phyloP scores from a whole-genome alignment of 1,140 invertebrate genomes.

The Leptinotarsa lineolata region DNA sequence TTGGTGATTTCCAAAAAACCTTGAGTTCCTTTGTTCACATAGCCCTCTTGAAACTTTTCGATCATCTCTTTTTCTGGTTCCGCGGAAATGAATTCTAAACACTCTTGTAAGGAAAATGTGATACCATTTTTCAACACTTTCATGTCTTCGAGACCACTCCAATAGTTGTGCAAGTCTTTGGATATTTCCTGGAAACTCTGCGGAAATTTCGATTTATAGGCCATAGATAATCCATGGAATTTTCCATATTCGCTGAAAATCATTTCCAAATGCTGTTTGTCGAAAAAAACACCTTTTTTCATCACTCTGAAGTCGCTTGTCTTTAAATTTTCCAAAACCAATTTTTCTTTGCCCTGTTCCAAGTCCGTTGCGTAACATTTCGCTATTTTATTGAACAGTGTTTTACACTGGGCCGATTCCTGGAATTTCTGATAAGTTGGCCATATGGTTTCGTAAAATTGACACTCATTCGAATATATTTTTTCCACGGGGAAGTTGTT shows the following conservation, averaged over 20 bases:
- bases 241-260: constrained; percentile 37
- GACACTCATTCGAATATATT: constrained; percentile 13
- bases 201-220: constrained; percentile 50
- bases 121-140: background rate
- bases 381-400: constrained; percentile 22
- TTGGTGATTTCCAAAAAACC: no score
- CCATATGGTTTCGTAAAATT: constrained; percentile 20
- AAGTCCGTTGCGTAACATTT: constrained; percentile 32
- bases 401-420: no score
- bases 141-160: background rate
- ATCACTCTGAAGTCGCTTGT: constrained; percentile 21
- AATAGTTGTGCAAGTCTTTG: background rate
- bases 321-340: constrained; percentile 53
- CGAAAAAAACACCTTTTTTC: constrained; percentile 28
- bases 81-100: background rate
- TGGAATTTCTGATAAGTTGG: background rate
- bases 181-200: background rate
- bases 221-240: constrained; percentile 52
- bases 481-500: background rate
- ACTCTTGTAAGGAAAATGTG: background rate
- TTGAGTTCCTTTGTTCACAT: no score
- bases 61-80: background rate
- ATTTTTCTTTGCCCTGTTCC: constrained; percentile 56
- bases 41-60: no score
- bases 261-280: constrained; percentile 25